phyloP scores from a whole-genome alignment of 2,113 vertebrate genomes.

The Myrmecobius fasciatus region DNA sequence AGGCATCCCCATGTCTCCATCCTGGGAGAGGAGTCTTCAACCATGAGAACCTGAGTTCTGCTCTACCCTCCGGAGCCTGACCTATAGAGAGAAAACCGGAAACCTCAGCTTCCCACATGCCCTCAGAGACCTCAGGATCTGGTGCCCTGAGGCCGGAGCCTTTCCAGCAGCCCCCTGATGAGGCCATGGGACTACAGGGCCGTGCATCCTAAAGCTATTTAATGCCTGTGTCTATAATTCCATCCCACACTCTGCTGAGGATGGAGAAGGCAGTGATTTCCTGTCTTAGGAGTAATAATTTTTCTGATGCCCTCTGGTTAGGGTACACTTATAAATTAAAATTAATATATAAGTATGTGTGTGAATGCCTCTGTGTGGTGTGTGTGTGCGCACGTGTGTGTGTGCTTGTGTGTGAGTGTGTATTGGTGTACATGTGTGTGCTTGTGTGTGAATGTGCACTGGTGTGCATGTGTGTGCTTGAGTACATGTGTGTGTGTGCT shows the following conservation, averaged over 20 bases:
- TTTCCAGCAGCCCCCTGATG: background rate
- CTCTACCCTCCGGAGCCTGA: background rate
- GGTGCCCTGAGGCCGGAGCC: background rate
- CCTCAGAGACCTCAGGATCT: background rate
- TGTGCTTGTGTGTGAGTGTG: background rate
- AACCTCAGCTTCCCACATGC: background rate
- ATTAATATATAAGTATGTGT: constrained; percentile 82
- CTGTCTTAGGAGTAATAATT: constrained; percentile 74
- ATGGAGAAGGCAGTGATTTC: constrained; percentile 64
- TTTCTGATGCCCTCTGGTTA: constrained; percentile 85
- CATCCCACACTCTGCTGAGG: constrained; percentile 22
- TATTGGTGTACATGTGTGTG: too few relatives aligned
- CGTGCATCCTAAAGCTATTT: background rate
- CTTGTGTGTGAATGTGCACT: background rate
- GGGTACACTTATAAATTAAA: constrained; percentile 81
- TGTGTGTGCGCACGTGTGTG: background rate
- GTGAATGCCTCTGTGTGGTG: background rate
- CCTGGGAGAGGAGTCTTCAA: background rate
- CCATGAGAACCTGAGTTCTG: background rate
- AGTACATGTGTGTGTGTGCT: too few relatives aligned
- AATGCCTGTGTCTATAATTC: background rate
- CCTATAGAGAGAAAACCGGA: background rate
- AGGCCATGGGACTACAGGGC: background rate
- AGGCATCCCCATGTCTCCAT: background rate
- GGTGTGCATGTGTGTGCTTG: too few relatives aligned